Evolutionary conservation across 2,797 vertebrate genomes (phyloP).

Genomic region (Myoxocephalus aenaeus): DNA sequence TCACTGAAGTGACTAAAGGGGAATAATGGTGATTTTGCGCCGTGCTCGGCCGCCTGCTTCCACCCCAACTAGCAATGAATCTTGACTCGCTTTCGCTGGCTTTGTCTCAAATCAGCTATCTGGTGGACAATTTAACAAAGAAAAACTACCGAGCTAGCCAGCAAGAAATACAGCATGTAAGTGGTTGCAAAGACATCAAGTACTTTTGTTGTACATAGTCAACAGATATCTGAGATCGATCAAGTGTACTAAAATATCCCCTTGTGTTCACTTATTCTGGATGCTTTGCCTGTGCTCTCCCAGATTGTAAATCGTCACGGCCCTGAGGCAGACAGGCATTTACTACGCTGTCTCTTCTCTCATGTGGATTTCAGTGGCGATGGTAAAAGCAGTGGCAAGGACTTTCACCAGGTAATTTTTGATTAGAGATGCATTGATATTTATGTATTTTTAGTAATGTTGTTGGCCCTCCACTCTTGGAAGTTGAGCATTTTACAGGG

Average conservation of each 20-base stretch:
- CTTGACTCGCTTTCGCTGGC: slow-evolving; percentile 99
- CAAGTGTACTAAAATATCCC: not conserved
- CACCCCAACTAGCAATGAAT: slow-evolving; percentile 99
- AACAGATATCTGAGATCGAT: not conserved
- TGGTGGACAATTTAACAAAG: slow-evolving; percentile 99
- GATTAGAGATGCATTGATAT: not conserved
- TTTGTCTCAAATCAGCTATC: slow-evolving; percentile 99
- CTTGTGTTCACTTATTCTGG: not conserved
- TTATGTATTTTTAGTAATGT: not conserved
- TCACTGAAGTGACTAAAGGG: slow-evolving; percentile 99
- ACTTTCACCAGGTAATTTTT: slow-evolving; percentile 98
- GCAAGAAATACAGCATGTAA: slow-evolving; percentile 99
- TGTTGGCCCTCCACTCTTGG: not conserved
- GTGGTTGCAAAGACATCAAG: slow-evolving; percentile 66
- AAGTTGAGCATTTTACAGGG: not conserved
- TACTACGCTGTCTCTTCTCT: slow-evolving; percentile 99
- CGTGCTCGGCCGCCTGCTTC: slow-evolving; percentile 99
- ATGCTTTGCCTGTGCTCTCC: slow-evolving; percentile 27
- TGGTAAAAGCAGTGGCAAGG: slow-evolving; percentile 99
- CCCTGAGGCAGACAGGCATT: slow-evolving; percentile 99
- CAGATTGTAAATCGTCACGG: slow-evolving; percentile 99
- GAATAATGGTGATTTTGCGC: slow-evolving; percentile 99
- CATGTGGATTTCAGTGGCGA: slow-evolving; percentile 99
- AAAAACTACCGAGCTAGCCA: slow-evolving; percentile 99
- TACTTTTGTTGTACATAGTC: not conserved